Evolutionary conservation across 2,113 vertebrate genomes (phyloP), one percentile per base, ranked within the genome.

Genomic region (Chiloscyllium plagiosum): DNA sequence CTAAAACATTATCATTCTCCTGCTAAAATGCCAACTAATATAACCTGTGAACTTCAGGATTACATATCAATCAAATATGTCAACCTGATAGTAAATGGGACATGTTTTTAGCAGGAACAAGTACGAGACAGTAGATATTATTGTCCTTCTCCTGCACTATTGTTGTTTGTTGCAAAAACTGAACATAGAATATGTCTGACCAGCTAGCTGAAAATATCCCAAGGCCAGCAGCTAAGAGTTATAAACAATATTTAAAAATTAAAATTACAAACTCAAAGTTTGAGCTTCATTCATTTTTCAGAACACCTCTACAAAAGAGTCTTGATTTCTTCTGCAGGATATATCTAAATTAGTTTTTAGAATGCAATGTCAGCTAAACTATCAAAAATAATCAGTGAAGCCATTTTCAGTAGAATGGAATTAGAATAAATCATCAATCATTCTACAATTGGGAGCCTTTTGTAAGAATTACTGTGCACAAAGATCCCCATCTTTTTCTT

Each of bases 341-440:
- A 37, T 94, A 24, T 37, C 66, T 13, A 47, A 70, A 50, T 76
- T 95, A 5, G 10, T 50, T 95, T 70, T 68, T 52, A 26, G 4
- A 15, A 95, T 33, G 66, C 42, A 29, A 95, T 26, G 72, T 95
- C 69, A 72, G 69, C 20, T 72, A 72, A 52, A 70, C 37, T 70
- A 29, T 94, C n/a, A 76, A 95, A 47, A 95, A 52, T 76, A 95
- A 95, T 76, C 94, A 50, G 69, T 95, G 47, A 52, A 90, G 17
- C 87, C 29, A 2, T 90, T 90, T 89, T 61, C 29, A 90, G 56
- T 90, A 29, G 87, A 90, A 61, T 61, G 26, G 52, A n/a, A 19
- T 61, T 61, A 26, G 26, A 72, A 52, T 72, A 50, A 92, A 17
- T 19, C 1, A 94, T 94, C 66, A 3, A 26, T 69, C 89, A 92